A percentile compares a stretch with the other conserved stretches of the same genome.
Conservation (phyloP, 2,113 vertebrate genomes). For the Cinclus mexicanus region DNA sequence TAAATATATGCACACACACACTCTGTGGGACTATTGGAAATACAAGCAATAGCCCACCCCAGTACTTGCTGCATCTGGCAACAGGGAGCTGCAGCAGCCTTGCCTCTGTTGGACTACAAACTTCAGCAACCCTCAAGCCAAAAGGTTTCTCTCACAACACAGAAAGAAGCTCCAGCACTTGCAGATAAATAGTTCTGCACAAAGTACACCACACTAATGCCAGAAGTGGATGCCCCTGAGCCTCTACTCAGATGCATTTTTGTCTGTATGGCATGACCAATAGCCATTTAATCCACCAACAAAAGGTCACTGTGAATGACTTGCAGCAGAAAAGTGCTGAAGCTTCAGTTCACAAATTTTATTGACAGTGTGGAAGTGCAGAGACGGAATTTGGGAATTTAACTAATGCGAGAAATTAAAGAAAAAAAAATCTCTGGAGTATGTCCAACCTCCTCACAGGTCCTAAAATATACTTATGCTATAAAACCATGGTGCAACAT, state of each 20-base stretch:
- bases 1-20: not conserved
- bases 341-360: not conserved
- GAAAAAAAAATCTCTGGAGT: not conserved
- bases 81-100: not conserved
- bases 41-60: not conserved
- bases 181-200: not conserved
- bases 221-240: not conserved
- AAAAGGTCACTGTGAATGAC: not conserved
- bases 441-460: not conserved
- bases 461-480: not conserved
- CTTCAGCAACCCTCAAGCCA: not conserved
- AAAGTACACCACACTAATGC: not conserved
- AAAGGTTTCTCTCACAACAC: not conserved
- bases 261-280: not conserved
- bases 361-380: not conserved
- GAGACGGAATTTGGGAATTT: not conserved
- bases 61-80: not conserved
- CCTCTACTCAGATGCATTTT: not conserved
- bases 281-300: not conserved
- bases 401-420: not conserved
- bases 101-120: not conserved
- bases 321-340: not conserved
- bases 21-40: not conserved
- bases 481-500: not conserved
- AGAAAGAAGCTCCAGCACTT: not conserved